A percentile compares a stretch with the other conserved stretches of the same genome.
Conservation (phyloP, 1,140 invertebrate genomes). For the Acromyrmex echinatior region DNA sequence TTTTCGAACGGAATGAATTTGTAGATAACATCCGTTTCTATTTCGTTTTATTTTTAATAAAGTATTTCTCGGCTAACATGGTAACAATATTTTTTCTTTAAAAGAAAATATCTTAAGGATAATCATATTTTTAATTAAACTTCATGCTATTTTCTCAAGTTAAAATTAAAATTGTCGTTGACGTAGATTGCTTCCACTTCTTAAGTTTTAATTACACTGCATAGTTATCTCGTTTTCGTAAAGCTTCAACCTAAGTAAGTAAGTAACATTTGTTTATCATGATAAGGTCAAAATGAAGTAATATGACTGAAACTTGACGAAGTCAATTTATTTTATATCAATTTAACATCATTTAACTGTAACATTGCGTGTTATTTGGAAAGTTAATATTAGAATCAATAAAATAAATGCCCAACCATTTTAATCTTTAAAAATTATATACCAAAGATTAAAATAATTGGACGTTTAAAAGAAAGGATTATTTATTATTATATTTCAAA, state of each 20-base stretch:
- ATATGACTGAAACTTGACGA: no score
- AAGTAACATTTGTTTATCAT: no score
- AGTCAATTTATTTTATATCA: no score
- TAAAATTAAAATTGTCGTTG: background rate
- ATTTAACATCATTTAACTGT: no score
- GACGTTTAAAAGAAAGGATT: background rate
- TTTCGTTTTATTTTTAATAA: constrained; percentile 29
- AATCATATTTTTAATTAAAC: constrained; percentile 4
- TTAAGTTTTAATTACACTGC: constrained; percentile 1
- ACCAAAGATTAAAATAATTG: background rate
- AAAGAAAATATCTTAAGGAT: no score
- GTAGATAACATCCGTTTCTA: background rate
- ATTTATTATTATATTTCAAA: background rate
- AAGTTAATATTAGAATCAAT: background rate
- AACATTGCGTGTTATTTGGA: no score
- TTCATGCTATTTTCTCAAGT: background rate
- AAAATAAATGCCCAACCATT: background rate
- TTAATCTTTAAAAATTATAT: background rate
- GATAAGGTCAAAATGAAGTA: no score
- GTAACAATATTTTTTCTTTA: background rate
- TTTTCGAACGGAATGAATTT: constrained; percentile 9
- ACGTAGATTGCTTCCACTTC: background rate
- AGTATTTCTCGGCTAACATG: background rate
- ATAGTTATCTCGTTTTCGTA: background rate
- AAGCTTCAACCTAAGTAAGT: no score